Evolutionary conservation across 1,140 invertebrate genomes (phyloP).

Genomic region (Dreissena polymorpha): DNA sequence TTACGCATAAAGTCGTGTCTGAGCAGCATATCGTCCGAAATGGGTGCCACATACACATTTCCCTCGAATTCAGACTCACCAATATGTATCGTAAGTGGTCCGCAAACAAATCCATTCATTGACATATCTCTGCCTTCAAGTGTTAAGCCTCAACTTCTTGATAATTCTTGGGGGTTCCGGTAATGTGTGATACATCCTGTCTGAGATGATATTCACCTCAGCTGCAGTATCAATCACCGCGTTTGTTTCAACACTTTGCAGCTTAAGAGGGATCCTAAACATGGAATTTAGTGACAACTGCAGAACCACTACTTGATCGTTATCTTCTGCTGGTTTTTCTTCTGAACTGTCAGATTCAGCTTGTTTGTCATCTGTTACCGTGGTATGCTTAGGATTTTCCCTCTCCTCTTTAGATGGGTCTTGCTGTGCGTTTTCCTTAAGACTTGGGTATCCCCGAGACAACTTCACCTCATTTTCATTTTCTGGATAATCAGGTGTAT

Average conservation of each 20-base stretch:
- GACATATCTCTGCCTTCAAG: background rate
- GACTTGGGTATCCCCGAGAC: too few species aligned
- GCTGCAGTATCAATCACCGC: slow-evolving; percentile 9
- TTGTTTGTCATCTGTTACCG: too few species aligned
- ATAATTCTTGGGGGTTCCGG: background rate
- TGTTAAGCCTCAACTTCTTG: slow-evolving; percentile 1
- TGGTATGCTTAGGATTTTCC: too few species aligned
- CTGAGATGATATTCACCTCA: slow-evolving; percentile 9
- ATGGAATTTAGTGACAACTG: too few species aligned
- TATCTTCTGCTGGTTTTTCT: too few species aligned
- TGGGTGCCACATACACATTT: slow-evolving; percentile 11
- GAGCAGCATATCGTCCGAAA: slow-evolving; percentile 23
- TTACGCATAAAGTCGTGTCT: background rate
- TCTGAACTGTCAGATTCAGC: too few species aligned
- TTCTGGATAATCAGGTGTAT: too few species aligned
- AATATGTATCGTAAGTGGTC: background rate
- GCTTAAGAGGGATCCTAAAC: too few species aligned
- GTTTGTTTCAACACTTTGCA: background rate
- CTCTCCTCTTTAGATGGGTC: too few species aligned
- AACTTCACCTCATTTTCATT: too few species aligned
- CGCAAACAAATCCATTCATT: slow-evolving; percentile 24
- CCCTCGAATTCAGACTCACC: background rate
- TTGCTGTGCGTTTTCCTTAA: too few species aligned
- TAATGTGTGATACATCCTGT: background rate
- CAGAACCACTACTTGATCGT: too few species aligned